A percentile compares a stretch with the other conserved stretches of the same genome.
phyloP scores from a whole-genome alignment of 2,888 invertebrate genomes.

The Conistra vaccinii region DNA sequence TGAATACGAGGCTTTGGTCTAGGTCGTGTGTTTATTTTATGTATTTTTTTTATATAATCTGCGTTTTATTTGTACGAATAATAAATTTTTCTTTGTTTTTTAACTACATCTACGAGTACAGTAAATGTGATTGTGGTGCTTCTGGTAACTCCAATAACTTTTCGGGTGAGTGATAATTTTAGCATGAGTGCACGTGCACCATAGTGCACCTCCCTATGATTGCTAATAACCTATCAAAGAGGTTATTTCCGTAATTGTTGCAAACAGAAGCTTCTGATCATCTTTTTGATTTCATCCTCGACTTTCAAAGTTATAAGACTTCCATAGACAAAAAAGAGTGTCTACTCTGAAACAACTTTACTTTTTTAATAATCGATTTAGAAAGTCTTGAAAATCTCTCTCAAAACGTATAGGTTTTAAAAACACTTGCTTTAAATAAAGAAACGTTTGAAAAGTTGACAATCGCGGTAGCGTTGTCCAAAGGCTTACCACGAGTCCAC shows the following conservation, averaged over 20 bases:
- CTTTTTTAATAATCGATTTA: neutral
- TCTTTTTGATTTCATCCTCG: neutral
- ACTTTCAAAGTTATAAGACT: neutral
- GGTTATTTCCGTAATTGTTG: neutral
- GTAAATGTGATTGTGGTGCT: neutral
- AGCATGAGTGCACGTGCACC: neutral
- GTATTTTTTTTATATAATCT: too few relatives aligned
- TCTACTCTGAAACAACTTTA: neutral
- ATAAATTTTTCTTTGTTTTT: too few relatives aligned
- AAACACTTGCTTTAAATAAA: constrained; percentile 31
- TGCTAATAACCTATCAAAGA: neutral
- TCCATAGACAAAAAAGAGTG: neutral
- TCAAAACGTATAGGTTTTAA: neutral
- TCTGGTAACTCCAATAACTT: neutral
- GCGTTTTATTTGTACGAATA: too few relatives aligned
- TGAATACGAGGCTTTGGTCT: too few relatives aligned
- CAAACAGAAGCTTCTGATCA: neutral
- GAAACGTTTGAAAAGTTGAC: constrained; percentile 32
- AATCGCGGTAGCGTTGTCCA: constrained; percentile 44
- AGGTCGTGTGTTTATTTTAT: too few relatives aligned
- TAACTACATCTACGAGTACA: too few relatives aligned
- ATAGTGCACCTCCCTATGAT: neutral
- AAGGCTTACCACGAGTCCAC: constrained; percentile 49
- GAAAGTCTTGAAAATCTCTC: neutral
- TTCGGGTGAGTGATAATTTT: neutral